These are phyloP conservation scores for Xyrauchen texanus DNA, from an alignment of 2,113 vertebrate species.

Conservation along the genomic window DNA sequence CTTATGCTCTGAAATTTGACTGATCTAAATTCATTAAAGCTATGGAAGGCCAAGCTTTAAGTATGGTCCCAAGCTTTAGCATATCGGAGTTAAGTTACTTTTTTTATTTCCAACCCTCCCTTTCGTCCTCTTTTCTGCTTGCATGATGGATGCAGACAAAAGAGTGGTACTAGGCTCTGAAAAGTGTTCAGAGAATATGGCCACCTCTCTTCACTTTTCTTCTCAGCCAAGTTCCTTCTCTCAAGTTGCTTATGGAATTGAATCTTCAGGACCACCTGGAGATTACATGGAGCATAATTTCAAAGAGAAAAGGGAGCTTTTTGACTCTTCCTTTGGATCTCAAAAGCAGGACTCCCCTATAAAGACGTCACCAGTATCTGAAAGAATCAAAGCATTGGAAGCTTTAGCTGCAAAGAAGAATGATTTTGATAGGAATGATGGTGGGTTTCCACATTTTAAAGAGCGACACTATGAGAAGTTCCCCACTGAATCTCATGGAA, in stretches of 20 bases:
- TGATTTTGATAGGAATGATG: slow-evolving; percentile 69
- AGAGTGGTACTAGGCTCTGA: slow-evolving; percentile 68
- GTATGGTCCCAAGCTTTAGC: slow-evolving; percentile 54
- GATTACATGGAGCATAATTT: slow-evolving; percentile 40
- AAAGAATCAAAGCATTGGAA: slow-evolving; percentile 77
- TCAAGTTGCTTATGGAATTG: slow-evolving; percentile 53
- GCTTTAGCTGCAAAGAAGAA: slow-evolving; percentile 65
- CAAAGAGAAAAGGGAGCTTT: slow-evolving; percentile 62
- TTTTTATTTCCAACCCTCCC: slow-evolving; percentile 63
- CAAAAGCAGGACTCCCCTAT: slow-evolving; percentile 57
- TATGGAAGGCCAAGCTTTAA: slow-evolving; percentile 25
- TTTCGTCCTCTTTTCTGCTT: slow-evolving; percentile 55
- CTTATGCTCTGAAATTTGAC: slow-evolving; percentile 34
- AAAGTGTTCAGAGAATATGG: slow-evolving; percentile 69
- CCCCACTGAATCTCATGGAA: slow-evolving; percentile 41
- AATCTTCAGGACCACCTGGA: slow-evolving; percentile 56
- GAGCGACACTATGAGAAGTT: slow-evolving; percentile 68
- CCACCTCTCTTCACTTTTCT: slow-evolving; percentile 72
- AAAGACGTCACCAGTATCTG: slow-evolving; percentile 76
- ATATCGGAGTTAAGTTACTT: slow-evolving; percentile 61
- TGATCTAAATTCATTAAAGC: not conserved
- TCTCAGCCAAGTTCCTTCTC: slow-evolving; percentile 72
- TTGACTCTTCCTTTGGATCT: slow-evolving; percentile 54
- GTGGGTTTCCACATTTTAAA: slow-evolving; percentile 61
- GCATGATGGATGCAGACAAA: slow-evolving; percentile 68